Evolutionary conservation across 2,888 invertebrate genomes (phyloP).

Genomic region (Eupithecia subfuscata): DNA sequence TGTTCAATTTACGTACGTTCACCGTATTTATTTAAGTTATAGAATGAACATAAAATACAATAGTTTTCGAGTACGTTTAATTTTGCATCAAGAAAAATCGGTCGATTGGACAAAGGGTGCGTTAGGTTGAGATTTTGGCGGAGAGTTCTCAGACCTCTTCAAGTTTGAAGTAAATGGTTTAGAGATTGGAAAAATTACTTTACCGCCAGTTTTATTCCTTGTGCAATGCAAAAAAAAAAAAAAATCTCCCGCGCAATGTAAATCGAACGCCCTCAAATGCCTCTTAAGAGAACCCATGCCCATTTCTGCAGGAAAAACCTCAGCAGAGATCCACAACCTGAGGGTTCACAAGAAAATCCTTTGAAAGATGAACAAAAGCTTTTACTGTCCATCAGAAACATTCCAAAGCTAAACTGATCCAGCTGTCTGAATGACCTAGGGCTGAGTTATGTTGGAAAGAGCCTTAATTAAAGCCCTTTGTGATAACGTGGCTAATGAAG

Average conservation of each 20-base stretch:
- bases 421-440: slow-evolving; percentile 12
- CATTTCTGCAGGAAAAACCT: neutral
- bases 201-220: too few species aligned
- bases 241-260: neutral
- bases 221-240: neutral
- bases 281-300: neutral
- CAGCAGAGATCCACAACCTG: too few species aligned
- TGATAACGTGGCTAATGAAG: slow-evolving; percentile 43
- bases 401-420: neutral
- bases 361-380: neutral
- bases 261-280: neutral
- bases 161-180: too few species aligned
- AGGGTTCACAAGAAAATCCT: neutral
- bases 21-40: neutral
- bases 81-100: neutral
- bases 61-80: neutral
- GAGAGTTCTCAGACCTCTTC: neutral
- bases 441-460: slow-evolving; percentile 38
- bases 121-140: too few species aligned
- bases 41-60: neutral
- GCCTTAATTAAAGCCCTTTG: slow-evolving; percentile 43
- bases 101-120: neutral
- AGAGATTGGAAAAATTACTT: too few species aligned
- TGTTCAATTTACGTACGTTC: neutral
- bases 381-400: neutral